A percentile compares a stretch with the other conserved stretches of the same genome.
Conservation (phyloP, 2,888 invertebrate species). For the Kuschelorhynchus macadamiae region DNA sequence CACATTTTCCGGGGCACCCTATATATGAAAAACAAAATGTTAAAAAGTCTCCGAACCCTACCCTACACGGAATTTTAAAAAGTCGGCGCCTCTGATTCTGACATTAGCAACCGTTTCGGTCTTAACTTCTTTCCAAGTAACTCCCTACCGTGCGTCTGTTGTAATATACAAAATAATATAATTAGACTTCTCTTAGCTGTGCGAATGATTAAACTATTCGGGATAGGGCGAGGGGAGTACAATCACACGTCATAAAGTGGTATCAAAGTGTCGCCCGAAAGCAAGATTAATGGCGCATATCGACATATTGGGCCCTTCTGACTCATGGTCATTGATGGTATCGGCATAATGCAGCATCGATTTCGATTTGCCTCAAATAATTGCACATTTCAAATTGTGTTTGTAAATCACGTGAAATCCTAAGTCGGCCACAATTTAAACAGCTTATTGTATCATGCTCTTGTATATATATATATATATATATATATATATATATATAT, state of each 20-base stretch:
- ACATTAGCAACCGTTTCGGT: no score
- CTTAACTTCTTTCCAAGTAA: no score
- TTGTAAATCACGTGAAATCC: not conserved
- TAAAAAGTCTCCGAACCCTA: no score
- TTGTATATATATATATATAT: no score
- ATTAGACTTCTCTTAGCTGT: constrained; percentile 25
- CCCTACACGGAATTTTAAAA: no score
- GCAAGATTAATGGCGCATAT: constrained; percentile 54
- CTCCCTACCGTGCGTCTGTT: no score
- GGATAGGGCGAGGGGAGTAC: constrained; percentile 31
- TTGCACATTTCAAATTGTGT: constrained; percentile 2
- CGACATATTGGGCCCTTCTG: constrained; percentile 50
- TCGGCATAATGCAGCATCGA: not conserved
- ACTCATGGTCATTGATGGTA: constrained; percentile 41
- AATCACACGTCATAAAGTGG: constrained; percentile 43
- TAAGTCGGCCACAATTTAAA: no score
- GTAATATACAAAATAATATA: constrained; percentile 38
- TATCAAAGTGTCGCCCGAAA: constrained; percentile 52
- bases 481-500: no score
- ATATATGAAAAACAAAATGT: no score
- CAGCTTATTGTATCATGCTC: no score
- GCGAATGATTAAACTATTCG: constrained; percentile 32
- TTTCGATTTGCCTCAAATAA: not conserved
- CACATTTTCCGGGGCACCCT: no score
- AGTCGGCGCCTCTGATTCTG: no score